phyloP scores from a whole-genome alignment of 2,797 vertebrate species.

The Botia kubotai region DNA sequence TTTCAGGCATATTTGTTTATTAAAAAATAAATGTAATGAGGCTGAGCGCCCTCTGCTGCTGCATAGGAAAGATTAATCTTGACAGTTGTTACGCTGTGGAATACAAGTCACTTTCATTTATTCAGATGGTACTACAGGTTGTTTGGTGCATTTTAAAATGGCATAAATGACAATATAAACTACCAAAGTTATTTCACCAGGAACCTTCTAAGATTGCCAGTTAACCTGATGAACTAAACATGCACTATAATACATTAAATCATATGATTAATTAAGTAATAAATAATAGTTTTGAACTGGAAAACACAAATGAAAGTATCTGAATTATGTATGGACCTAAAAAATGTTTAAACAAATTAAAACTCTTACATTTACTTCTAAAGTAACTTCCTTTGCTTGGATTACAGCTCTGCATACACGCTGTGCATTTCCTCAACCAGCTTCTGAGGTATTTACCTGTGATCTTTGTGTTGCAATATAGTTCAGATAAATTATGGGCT shows the following conservation, averaged over 20 bases:
- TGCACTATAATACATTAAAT: background rate
- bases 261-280: background rate
- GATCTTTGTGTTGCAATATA: too few species aligned
- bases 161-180: background rate
- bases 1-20: background rate
- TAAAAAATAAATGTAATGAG: background rate
- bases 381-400: too few species aligned
- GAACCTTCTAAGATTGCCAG: background rate
- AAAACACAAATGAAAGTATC: background rate
- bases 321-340: background rate
- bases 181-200: background rate
- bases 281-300: background rate
- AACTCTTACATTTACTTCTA: background rate
- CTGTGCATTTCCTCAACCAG: too few species aligned
- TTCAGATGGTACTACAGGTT: background rate
- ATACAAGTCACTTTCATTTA: background rate
- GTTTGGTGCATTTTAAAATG: background rate
- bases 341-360: background rate
- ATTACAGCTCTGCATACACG: too few species aligned
- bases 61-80: background rate
- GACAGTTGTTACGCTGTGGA: background rate
- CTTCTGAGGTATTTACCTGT: too few species aligned
- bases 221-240: background rate
- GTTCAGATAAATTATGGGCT: too few species aligned
- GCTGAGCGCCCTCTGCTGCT: background rate